These are phyloP conservation scores for Gila orcuttii DNA, from an alignment of 2,113 vertebrate genomes.

Conservation along the genomic window DNA sequence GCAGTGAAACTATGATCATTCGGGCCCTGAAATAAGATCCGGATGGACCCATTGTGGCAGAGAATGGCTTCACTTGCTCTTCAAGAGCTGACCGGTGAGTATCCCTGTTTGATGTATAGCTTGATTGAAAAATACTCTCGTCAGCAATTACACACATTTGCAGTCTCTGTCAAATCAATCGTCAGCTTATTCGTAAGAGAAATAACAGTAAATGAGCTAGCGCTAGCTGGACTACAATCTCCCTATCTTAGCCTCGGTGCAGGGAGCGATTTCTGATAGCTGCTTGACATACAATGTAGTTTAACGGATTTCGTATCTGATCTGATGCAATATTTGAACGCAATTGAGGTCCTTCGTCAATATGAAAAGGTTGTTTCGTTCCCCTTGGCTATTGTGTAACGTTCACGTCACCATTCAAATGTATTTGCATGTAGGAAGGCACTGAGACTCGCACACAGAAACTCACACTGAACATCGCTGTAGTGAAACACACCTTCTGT, in stretches of 20 bases:
- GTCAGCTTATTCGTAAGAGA: slow-evolving; percentile 73
- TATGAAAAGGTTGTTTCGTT: slow-evolving; percentile 51
- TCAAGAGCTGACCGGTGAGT: slow-evolving; percentile 47
- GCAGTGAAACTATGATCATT: slow-evolving; percentile 54
- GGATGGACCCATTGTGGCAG: slow-evolving; percentile 55
- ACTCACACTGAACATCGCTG: slow-evolving; percentile 61
- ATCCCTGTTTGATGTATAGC: slow-evolving; percentile 48
- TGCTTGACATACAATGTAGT: slow-evolving; percentile 35
- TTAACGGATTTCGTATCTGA: slow-evolving; percentile 25
- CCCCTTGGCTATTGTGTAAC: slow-evolving; percentile 66
- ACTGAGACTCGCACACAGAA: slow-evolving; percentile 75
- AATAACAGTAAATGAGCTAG: slow-evolving; percentile 54
- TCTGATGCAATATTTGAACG: slow-evolving; percentile 39
- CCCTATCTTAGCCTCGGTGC: slow-evolving; percentile 40
- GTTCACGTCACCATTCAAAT: slow-evolving; percentile 73
- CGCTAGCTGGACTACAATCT: slow-evolving; percentile 42
- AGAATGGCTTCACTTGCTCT: slow-evolving; percentile 55
- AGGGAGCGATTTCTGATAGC: slow-evolving; percentile 40
- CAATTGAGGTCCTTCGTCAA: slow-evolving; percentile 55
- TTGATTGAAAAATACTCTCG: slow-evolving; percentile 62
- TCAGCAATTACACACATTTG: slow-evolving; percentile 69
- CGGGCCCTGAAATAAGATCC: slow-evolving; percentile 57
- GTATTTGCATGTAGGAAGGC: slow-evolving; percentile 78
- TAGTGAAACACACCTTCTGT: slow-evolving; percentile 61
- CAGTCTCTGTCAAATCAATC: slow-evolving; percentile 68